Evolutionary conservation across 2,797 vertebrate species (phyloP).

Genomic region (Amazona ochrocephala): DNA sequence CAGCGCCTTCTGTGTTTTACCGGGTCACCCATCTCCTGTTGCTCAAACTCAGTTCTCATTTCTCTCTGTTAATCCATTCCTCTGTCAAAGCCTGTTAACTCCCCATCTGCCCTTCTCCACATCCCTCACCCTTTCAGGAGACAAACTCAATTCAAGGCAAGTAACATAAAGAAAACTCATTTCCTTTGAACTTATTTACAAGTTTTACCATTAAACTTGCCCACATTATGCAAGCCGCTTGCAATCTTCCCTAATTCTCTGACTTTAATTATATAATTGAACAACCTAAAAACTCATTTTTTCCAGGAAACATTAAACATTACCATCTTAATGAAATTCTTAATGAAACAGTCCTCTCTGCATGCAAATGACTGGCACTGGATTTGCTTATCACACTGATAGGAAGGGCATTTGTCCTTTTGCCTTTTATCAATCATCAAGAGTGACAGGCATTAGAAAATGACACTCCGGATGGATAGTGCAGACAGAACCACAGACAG

Average conservation of each 20-base stretch:
- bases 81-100: neutral
- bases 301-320: slow-evolving; percentile 85
- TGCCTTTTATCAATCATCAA: slow-evolving; percentile 56
- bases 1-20: neutral
- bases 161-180: slow-evolving; percentile 44
- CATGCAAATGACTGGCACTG: slow-evolving; percentile 79
- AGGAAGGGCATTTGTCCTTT: slow-evolving; percentile 67
- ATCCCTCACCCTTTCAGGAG: neutral
- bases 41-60: neutral
- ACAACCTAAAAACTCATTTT: slow-evolving; percentile 83
- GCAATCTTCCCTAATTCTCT: slow-evolving; percentile 82
- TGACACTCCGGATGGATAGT: neutral
- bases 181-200: slow-evolving; percentile 80
- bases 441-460: slow-evolving; percentile 35
- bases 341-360: slow-evolving; percentile 82
- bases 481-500: neutral
- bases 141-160: slow-evolving; percentile 32
- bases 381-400: slow-evolving; percentile 72
- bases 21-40: neutral
- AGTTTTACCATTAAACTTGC: slow-evolving; percentile 79
- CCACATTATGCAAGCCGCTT: slow-evolving; percentile 80
- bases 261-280: slow-evolving; percentile 85
- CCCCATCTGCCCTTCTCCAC: neutral
- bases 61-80: neutral
- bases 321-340: slow-evolving; percentile 87